Evolutionary conservation across 2,797 vertebrate species (phyloP).

Genomic region (Thripadectes ignobilis): DNA sequence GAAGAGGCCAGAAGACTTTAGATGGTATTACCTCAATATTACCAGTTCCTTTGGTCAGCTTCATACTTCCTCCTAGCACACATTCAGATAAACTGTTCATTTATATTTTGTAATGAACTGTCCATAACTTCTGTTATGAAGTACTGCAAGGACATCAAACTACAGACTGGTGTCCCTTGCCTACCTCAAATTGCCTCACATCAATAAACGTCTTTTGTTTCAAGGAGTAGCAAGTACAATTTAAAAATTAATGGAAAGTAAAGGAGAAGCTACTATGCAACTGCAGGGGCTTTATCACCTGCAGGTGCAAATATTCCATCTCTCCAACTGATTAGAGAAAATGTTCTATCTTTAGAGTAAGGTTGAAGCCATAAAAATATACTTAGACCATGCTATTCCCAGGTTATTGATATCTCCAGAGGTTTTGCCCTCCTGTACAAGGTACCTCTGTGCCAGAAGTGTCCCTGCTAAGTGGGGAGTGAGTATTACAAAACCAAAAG

Average conservation of each 20-base stretch:
- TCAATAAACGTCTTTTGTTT: background rate
- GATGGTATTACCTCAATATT: background rate
- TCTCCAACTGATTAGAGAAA: background rate
- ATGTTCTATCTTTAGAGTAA: background rate
- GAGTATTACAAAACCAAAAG: background rate
- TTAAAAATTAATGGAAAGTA: background rate
- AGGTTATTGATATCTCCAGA: background rate
- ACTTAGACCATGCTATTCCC: background rate
- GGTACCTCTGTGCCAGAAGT: background rate
- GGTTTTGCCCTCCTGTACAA: background rate
- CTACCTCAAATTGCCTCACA: background rate
- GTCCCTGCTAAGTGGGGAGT: background rate
- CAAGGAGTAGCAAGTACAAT: background rate
- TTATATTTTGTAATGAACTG: background rate
- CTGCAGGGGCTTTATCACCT: background rate
- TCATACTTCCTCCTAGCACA: background rate
- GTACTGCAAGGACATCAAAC: background rate
- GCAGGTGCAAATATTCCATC: background rate
- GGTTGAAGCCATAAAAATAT: background rate
- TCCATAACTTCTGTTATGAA: background rate
- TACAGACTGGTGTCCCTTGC: background rate
- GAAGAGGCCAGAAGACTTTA: background rate
- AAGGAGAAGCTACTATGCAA: background rate
- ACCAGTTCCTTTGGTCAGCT: background rate
- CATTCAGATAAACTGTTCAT: background rate